Evolutionary conservation across 2,113 vertebrate genomes (phyloP).

Genomic region (Ranitomeya imitator): DNA sequence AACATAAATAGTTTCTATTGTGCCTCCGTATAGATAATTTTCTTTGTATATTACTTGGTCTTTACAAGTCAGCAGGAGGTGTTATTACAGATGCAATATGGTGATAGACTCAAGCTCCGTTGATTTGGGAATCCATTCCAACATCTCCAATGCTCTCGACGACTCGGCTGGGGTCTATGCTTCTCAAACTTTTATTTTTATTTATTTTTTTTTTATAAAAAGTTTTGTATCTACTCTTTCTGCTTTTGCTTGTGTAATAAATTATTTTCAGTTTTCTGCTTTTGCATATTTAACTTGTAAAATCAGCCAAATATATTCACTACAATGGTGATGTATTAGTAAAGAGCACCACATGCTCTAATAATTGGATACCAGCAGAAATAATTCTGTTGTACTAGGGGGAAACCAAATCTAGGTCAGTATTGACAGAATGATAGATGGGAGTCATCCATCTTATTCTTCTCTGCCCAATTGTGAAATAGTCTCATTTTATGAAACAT

Average conservation of each 20-base stretch:
- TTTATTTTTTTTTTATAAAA: constrained; percentile 8
- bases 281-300: constrained; percentile 44
- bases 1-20: neutral
- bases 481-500: neutral
- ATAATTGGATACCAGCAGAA: neutral
- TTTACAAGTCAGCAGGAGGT: neutral
- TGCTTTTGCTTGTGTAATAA: constrained; percentile 26
- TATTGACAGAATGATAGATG: neutral
- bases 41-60: neutral
- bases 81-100: neutral
- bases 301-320: constrained; percentile 52
- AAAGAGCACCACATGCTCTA: neutral
- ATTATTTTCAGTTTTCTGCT: constrained; percentile 41
- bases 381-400: neutral
- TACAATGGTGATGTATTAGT: constrained; percentile 29
- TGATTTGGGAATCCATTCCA: neutral
- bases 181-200: constrained; percentile 9
- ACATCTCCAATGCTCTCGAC: neutral
- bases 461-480: neutral
- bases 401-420: neutral
- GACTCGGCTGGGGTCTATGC: constrained; percentile 27
- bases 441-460: neutral
- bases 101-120: neutral
- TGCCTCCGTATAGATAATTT: neutral
- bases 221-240: constrained; percentile 25